phyloP scores from a whole-genome alignment of 2,113 vertebrate genomes.

The Gnathonemus echidnorhynchus region DNA sequence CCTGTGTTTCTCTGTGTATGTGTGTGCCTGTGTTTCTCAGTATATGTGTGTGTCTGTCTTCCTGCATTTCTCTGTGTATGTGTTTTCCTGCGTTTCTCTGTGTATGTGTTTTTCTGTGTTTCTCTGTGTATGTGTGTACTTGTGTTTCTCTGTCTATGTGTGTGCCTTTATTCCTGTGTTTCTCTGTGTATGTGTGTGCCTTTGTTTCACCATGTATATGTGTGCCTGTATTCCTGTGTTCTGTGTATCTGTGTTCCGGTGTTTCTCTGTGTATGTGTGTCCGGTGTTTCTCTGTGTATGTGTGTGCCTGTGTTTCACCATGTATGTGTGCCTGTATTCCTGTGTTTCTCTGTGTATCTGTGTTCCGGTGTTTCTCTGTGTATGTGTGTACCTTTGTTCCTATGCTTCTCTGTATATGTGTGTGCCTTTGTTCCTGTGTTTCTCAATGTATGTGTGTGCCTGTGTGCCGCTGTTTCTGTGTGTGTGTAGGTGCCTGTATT shows the following conservation, averaged over 20 bases:
- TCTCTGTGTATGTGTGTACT: no score
- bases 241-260: background rate
- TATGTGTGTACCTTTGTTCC: background rate
- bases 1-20: background rate
- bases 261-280: no score
- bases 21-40: slow-evolving; percentile 10
- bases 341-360: no score
- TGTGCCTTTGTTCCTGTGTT: no score
- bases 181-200: no score
- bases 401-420: background rate
- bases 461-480: background rate
- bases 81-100: background rate
- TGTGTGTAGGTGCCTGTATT: background rate
- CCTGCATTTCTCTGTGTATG: slow-evolving; percentile 19
- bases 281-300: no score
- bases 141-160: no score
- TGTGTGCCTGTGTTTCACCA: no score
- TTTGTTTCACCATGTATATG: no score
- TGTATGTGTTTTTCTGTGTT: background rate
- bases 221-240: background rate
- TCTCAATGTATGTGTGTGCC: no score
- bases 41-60: slow-evolving; percentile 20
- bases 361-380: background rate
- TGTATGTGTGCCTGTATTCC: no score
- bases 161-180: no score